Percentiles rank a stretch among this genome's conserved stretches.
Evolutionary conservation across 2,888 invertebrate genomes (phyloP).

Genomic region (Leucozona laternaria): DNA sequence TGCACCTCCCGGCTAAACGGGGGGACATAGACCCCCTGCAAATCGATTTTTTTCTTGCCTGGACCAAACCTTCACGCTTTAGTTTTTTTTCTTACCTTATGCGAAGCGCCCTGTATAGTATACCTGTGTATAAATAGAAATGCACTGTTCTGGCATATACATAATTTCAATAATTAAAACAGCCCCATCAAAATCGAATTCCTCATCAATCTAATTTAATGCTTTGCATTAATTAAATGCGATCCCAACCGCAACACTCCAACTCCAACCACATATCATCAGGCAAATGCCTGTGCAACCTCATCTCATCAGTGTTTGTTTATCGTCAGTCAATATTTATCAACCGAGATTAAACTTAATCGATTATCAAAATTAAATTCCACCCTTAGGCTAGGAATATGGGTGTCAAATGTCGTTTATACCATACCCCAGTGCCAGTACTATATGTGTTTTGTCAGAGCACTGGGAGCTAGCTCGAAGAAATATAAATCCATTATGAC

Average conservation of each 20-base stretch:
- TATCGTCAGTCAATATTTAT: conserved; percentile 29
- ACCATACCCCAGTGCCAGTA: neutral
- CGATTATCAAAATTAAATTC: conserved; percentile 55
- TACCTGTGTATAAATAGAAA: too few species aligned
- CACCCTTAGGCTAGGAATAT: neutral
- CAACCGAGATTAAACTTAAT: conserved; percentile 49
- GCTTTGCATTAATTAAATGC: conserved; percentile 7
- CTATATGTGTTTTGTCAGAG: neutral
- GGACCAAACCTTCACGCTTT: too few species aligned
- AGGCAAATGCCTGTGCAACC: neutral
- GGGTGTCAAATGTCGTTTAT: conserved; percentile 23
- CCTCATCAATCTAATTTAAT: conserved; percentile 4
- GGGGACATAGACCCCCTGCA: too few species aligned
- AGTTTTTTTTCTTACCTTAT: too few species aligned
- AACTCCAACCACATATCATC: neutral
- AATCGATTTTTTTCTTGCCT: too few species aligned
- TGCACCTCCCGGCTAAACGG: too few species aligned
- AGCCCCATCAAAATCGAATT: neutral
- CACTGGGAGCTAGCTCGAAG: neutral
- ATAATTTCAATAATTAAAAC: neutral
- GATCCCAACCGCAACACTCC: conserved; percentile 7
- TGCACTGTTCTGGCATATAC: too few species aligned
- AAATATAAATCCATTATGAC: conserved; percentile 7
- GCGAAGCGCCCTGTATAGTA: too few species aligned
- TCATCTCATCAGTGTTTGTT: neutral